Evolutionary conservation across 2,888 invertebrate genomes (phyloP), one percentile per base, ranked within the genome.

Genomic region (Dione juno): DNA sequence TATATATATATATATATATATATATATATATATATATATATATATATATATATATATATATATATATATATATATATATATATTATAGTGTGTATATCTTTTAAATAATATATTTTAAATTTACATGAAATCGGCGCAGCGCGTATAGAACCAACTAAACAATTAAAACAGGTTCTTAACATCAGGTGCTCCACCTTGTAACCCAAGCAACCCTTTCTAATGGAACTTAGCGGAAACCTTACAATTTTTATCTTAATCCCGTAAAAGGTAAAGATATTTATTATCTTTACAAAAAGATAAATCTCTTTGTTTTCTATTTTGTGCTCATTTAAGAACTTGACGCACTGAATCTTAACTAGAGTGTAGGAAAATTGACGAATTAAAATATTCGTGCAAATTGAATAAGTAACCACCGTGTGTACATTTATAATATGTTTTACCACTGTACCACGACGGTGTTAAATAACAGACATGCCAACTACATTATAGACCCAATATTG

Each of bases 151-250:
- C 16, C 1, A 57, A 9, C 28, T 61, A 16, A 61, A 45, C 61
- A 61, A 61, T 61, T 61, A 61, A 40, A 61, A 61, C 61, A 45
- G 61, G 61, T 61, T 61, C 45, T 61, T 45, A 61, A 45, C 61
- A 45, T 61, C 45, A 61, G 61, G 61, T 45, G 35, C 45, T 28
- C 45, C 45, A 45, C 45, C 35, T 61, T 61, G 61, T 61, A 45
- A 61, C 61, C 61, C 43, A 61, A 61, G 45, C 61, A 45, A 61
- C 61, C 61, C 61, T 61, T 61, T 61, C 45, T 61, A 61, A 61
- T 45, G 61, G 28, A 45, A 45, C 61, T 45, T 11, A 35, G 35
- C n/a, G 11, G 61, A 61, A 61, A 61, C 61, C 61, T 35, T 61
- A 61, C 45, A 45, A 16, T 45, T n/a, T 61, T 35, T 21, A 61